These are phyloP conservation scores for Melanaphis sacchari DNA, from an alignment of 1,140 invertebrate genomes.

Conservation along the genomic window DNA sequence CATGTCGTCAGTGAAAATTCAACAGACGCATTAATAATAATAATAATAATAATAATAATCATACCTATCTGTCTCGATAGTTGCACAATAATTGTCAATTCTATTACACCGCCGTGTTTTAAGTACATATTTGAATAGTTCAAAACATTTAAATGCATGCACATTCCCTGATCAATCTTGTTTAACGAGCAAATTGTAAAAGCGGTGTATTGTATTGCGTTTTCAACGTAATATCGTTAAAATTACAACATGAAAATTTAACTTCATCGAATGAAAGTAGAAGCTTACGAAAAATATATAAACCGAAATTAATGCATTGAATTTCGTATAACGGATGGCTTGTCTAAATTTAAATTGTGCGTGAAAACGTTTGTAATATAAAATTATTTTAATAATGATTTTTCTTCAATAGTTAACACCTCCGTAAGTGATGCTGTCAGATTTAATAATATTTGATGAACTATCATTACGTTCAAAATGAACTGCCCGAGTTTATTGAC, in stretches of 20 bases:
- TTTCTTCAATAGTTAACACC: neutral
- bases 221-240: neutral
- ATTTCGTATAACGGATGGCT: neutral
- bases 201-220: no score
- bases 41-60: neutral
- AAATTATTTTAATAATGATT: neutral
- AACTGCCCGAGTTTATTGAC: neutral
- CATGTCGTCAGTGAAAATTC: neutral
- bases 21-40: neutral
- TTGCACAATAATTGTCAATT: neutral
- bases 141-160: neutral
- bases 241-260: neutral
- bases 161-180: neutral
- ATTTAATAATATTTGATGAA: conserved; percentile 8
- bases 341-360: conserved; percentile 1
- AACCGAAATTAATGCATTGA: neutral
- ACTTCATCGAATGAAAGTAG: neutral
- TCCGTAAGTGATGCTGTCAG: neutral
- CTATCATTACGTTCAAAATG: neutral
- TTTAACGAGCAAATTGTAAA: neutral
- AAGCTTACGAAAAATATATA: neutral
- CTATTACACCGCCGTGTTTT: neutral
- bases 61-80: neutral
- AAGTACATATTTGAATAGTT: neutral
- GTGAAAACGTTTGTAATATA: neutral